Conservation (phyloP, 37 sponge, comb jelly and placozoan species). For the Bolinopsis microptera region DNA sequence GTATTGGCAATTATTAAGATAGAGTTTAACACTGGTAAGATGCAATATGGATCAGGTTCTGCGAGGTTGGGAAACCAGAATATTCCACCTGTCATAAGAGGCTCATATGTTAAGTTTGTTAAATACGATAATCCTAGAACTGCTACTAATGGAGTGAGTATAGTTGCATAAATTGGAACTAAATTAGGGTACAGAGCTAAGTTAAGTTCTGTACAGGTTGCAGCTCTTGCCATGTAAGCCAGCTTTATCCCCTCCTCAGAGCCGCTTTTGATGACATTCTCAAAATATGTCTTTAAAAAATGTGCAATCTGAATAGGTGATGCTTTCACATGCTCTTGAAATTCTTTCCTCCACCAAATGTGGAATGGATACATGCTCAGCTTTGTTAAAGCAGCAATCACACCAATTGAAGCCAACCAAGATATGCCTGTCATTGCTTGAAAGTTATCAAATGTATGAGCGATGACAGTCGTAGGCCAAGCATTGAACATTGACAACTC, state of each 20-base stretch:
- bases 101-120: slow-evolving; percentile 43
- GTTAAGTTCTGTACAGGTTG: neutral
- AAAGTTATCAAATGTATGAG: slow-evolving; percentile 38
- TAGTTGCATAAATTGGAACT: slow-evolving; percentile 5
- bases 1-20: neutral
- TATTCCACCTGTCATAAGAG: neutral
- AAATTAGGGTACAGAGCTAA: neutral
- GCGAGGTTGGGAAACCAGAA: slow-evolving; percentile 23
- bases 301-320: neutral
- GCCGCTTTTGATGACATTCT: neutral
- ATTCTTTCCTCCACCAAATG: slow-evolving; percentile 55
- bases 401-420: neutral
- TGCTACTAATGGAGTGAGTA: neutral
- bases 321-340: slow-evolving; percentile 23
- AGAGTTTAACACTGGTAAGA: slow-evolving; percentile 40
- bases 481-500: neutral
- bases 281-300: slow-evolving; percentile 40
- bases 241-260: neutral
- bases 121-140: neutral
- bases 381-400: neutral
- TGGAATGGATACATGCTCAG: slow-evolving; percentile 3
- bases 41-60: slow-evolving; percentile 5
- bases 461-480: slow-evolving; percentile 17
- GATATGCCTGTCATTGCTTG: neutral
- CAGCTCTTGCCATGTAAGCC: neutral